Conservation (phyloP, 2,888 invertebrate species). For the Trichacis sp. region DNA sequence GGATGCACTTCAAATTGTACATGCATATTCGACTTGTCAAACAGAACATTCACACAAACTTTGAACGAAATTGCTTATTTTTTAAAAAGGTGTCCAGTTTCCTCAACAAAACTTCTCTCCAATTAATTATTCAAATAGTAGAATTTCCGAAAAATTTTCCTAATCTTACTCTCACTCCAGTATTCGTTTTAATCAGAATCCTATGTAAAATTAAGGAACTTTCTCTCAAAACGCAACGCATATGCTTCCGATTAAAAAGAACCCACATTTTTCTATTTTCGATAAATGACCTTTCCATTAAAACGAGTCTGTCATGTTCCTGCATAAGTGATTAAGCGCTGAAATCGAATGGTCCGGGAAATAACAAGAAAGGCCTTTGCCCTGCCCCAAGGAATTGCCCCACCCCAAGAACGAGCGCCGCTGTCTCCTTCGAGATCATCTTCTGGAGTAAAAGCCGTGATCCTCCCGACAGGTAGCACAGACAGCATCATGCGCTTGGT, state of each 20-base stretch:
- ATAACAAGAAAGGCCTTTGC: conserved; percentile 18
- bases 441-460: conserved; percentile 45
- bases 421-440: conserved; percentile 43
- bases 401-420: conserved; percentile 35
- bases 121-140: too few relatives aligned
- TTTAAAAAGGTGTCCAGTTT: too few relatives aligned
- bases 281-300: neutral
- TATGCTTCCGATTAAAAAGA: neutral
- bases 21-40: too few relatives aligned
- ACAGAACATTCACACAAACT: too few relatives aligned
- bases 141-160: too few relatives aligned
- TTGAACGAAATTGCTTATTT: too few relatives aligned
- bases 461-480: conserved; percentile 53
- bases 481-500: conserved; percentile 69
- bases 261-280: neutral
- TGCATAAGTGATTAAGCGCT: neutral
- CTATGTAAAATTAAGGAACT: neutral
- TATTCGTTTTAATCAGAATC: too few relatives aligned
- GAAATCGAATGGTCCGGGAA: neutral
- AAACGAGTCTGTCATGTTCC: neutral
- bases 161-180: too few relatives aligned
- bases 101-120: too few relatives aligned
- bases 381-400: conserved; percentile 16
- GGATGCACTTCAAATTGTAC: too few relatives aligned
- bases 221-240: neutral